A percentile compares a stretch with the other conserved stretches of the same genome.
Conservation (phyloP, 92 coral and sea anemone species). For the Diadumene lineata region DNA sequence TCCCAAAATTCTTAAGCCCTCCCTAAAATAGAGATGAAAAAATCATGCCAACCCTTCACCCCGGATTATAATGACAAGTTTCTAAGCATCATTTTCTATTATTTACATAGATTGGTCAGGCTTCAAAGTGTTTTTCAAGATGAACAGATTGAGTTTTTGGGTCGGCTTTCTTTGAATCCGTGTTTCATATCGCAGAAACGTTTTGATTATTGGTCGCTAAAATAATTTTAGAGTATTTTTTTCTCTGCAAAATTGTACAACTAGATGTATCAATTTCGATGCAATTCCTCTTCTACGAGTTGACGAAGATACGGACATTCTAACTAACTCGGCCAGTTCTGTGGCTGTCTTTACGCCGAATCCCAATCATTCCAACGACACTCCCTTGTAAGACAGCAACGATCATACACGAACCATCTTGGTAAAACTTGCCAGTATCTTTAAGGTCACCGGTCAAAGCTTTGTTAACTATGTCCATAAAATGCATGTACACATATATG, state of each 20-base stretch:
- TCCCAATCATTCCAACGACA: conserved; percentile 83
- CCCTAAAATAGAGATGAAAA: too few relatives aligned
- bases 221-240: conserved; percentile 35
- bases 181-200: too few relatives aligned
- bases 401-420: conserved; percentile 66
- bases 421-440: conserved; percentile 63
- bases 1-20: too few relatives aligned
- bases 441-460: conserved; percentile 54
- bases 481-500: conserved; percentile 41
- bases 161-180: too few relatives aligned
- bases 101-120: too few relatives aligned
- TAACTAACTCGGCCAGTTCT: conserved; percentile 72
- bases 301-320: conserved; percentile 67
- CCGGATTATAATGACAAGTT: too few relatives aligned
- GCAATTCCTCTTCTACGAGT: conserved; percentile 70
- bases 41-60: too few relatives aligned
- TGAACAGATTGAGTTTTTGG: too few relatives aligned
- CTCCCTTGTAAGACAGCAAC: conserved; percentile 64
- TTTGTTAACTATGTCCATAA: conserved; percentile 31
- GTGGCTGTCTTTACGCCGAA: conserved; percentile 37
- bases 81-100: too few relatives aligned
- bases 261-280: conserved; percentile 33
- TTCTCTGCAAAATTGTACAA: conserved; percentile 51
- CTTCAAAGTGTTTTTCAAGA: too few relatives aligned
- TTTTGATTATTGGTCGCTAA: too few relatives aligned